phyloP scores from a whole-genome alignment of 2,113 vertebrate species.

The Podarcis muralis region DNA sequence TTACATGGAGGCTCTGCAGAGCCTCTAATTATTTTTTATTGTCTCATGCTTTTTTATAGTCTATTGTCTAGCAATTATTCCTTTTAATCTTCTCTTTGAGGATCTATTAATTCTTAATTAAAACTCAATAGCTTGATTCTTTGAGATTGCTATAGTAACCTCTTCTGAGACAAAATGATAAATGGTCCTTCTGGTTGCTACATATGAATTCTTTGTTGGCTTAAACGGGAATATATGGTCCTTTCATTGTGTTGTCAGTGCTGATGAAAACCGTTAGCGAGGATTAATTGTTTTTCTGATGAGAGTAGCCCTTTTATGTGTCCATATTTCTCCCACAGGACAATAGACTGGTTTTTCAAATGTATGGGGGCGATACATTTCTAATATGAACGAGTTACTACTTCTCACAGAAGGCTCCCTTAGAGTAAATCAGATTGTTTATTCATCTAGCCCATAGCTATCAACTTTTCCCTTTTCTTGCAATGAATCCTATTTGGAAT shows the following conservation, averaged over 20 bases:
- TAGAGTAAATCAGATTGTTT: not conserved
- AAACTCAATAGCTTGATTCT: slow-evolving; percentile 28
- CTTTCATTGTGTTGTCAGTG: slow-evolving; percentile 24
- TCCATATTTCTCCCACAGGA: not conserved
- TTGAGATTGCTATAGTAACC: slow-evolving; percentile 36
- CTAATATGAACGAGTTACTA: not conserved
- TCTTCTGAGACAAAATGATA: slow-evolving; percentile 20
- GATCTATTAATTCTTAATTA: slow-evolving; percentile 45
- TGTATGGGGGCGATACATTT: not conserved
- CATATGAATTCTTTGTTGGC: slow-evolving; percentile 33
- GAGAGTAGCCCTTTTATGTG: not conserved
- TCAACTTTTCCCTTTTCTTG: too few relatives aligned
- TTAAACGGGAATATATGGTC: slow-evolving; percentile 41
- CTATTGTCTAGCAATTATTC: not conserved
- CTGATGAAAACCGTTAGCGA: not conserved
- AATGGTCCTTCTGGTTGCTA: not conserved
- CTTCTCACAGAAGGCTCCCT: not conserved
- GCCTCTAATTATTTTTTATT: slow-evolving; percentile 9
- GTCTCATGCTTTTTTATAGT: slow-evolving; percentile 3
- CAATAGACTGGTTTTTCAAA: not conserved
- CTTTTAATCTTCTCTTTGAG: not conserved
- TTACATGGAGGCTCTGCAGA: not conserved
- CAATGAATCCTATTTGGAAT: too few relatives aligned
- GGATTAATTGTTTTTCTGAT: slow-evolving; percentile 33
- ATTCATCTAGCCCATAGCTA: not conserved